These are phyloP conservation scores for Nipponia nippon DNA, from an alignment of 2,113 vertebrate genomes.

Conservation along the genomic window DNA sequence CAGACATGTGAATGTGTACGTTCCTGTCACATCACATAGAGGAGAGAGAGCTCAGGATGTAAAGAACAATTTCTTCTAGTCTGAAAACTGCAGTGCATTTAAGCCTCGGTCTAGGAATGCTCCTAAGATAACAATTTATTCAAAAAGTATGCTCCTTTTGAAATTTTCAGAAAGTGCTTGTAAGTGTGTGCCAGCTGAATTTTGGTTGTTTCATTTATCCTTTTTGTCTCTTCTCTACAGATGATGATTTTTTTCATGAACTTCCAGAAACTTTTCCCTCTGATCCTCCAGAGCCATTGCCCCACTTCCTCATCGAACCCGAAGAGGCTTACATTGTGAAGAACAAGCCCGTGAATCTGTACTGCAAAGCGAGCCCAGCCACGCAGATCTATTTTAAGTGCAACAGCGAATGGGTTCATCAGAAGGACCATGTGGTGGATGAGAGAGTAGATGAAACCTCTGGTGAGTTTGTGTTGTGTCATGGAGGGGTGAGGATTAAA, in stretches of 20 bases:
- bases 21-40: background rate
- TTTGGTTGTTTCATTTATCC: background rate
- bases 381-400: conserved; percentile 98
- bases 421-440: conserved; percentile 92
- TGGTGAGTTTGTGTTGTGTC: conserved; percentile 73
- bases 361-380: conserved; percentile 94
- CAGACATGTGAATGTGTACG: background rate
- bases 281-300: conserved; percentile 92
- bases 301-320: conserved; percentile 92
- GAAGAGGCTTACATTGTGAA: conserved; percentile 96
- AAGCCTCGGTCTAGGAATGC: background rate
- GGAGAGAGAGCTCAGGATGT: background rate
- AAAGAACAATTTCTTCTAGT: background rate
- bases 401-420: conserved; percentile 97
- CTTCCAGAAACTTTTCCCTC: conserved; percentile 97
- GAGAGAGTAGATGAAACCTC: conserved; percentile 93
- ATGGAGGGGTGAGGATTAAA: background rate
- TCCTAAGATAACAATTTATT: background rate
- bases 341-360: conserved; percentile 92
- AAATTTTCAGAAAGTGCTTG: background rate
- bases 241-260: conserved; percentile 92
- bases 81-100: background rate
- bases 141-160: background rate
- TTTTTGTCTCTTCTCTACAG: conserved; percentile 66
- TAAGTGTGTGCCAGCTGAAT: background rate